Evolutionary conservation across 2,113 vertebrate species (phyloP).

Genomic region (Sebastes schlegelii): DNA sequence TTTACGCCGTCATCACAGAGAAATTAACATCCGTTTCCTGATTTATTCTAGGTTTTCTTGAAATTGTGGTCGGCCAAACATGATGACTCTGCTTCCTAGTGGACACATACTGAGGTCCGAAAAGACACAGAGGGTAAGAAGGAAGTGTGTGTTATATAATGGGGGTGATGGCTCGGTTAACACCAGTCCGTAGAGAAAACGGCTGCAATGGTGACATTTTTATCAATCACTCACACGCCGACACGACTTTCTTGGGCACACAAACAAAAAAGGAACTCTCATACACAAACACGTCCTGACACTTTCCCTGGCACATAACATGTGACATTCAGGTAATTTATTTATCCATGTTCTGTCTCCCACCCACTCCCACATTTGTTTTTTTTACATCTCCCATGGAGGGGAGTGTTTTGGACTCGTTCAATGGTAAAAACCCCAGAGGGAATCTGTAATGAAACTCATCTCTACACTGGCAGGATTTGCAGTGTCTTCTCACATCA

Average conservation of each 20-base stretch:
- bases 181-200: constrained; percentile 1
- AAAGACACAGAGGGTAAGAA: neutral
- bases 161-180: constrained; percentile 9
- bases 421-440: constrained; percentile 22
- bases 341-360: constrained; percentile 2
- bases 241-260: neutral
- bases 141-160: constrained; percentile 6
- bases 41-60: neutral
- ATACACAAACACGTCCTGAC: constrained; percentile 2
- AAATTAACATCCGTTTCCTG: neutral
- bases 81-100: neutral
- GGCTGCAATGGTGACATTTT: constrained; percentile 27
- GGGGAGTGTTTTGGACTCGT: constrained; percentile 8
- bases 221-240: constrained; percentile 10
- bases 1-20: too few relatives aligned
- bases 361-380: neutral
- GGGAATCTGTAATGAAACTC: constrained; percentile 57
- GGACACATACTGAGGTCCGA: neutral
- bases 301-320: neutral
- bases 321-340: neutral
- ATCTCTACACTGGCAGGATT: constrained; percentile 32
- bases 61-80: neutral
- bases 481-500: constrained; percentile 46
- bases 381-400: neutral
- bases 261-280: neutral